Percentiles rank a stretch among this genome's conserved stretches.
phyloP scores from a whole-genome alignment of 2,888 invertebrate species.

The Galeruca laticollis region DNA sequence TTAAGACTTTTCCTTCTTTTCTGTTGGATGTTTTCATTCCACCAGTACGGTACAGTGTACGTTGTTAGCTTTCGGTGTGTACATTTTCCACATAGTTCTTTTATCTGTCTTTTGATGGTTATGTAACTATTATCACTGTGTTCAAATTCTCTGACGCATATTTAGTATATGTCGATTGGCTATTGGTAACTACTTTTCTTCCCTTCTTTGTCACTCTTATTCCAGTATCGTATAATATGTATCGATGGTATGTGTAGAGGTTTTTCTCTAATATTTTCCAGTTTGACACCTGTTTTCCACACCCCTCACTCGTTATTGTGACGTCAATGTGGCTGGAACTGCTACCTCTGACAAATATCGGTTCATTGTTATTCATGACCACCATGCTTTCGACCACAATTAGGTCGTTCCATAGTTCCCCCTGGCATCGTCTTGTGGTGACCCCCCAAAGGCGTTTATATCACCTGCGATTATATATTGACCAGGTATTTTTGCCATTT shows the following conservation, averaged over 20 bases:
- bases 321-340: constrained; percentile 15
- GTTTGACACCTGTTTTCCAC: not conserved
- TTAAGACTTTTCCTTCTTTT: constrained; percentile 2
- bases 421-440: no score
- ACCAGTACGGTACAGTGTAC: constrained; percentile 8
- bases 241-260: not conserved
- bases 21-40: not conserved
- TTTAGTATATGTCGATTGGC: not conserved
- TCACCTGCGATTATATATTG: no score
- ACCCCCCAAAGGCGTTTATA: no score
- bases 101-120: no score
- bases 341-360: constrained; percentile 9
- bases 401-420: no score
- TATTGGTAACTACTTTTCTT: not conserved
- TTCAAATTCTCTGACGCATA: not conserved
- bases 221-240: not conserved
- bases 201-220: not conserved
- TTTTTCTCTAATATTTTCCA: constrained; percentile 17
- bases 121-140: not conserved
- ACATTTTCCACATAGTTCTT: no score
- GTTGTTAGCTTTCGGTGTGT: no score
- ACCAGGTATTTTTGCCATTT: no score
- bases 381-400: not conserved
- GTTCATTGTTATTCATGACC: constrained; percentile 4
- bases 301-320: not conserved